Conservation (phyloP, 2,113 vertebrate species). For the Pygathrix nemaeus region DNA sequence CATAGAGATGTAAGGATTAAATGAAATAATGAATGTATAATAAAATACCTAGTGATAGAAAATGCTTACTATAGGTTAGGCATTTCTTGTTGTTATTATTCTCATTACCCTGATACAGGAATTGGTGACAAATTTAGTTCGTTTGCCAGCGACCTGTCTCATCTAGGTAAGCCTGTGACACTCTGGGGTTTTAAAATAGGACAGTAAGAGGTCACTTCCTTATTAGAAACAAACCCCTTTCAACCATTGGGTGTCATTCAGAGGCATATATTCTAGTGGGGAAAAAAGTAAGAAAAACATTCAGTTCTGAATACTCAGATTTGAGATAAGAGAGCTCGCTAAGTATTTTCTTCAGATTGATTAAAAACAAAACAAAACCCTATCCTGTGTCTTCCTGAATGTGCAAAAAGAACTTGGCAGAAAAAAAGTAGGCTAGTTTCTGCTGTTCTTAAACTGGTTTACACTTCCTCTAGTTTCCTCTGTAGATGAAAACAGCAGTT, state of each 20-base stretch:
- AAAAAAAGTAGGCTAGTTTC: neutral
- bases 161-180: neutral
- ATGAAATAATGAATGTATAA: neutral
- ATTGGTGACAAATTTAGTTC: neutral
- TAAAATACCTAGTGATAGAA: neutral
- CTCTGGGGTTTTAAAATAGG: neutral
- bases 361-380: neutral
- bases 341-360: neutral
- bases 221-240: neutral
- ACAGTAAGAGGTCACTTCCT: neutral
- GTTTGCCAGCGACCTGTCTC: neutral
- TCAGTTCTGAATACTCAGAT: neutral
- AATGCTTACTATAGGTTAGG: neutral
- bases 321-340: neutral
- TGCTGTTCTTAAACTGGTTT: constrained; percentile 39
- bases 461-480: constrained; percentile 43
- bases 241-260: neutral
- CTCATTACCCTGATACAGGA: neutral
- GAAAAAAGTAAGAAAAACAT: neutral
- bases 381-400: neutral
- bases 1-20: neutral
- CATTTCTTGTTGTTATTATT: neutral
- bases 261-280: neutral
- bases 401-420: constrained; percentile 49
- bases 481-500: constrained; percentile 65